These are phyloP conservation scores for Taurulus bubalis DNA, from an alignment of 2,113 vertebrate genomes.

Conservation along the genomic window DNA sequence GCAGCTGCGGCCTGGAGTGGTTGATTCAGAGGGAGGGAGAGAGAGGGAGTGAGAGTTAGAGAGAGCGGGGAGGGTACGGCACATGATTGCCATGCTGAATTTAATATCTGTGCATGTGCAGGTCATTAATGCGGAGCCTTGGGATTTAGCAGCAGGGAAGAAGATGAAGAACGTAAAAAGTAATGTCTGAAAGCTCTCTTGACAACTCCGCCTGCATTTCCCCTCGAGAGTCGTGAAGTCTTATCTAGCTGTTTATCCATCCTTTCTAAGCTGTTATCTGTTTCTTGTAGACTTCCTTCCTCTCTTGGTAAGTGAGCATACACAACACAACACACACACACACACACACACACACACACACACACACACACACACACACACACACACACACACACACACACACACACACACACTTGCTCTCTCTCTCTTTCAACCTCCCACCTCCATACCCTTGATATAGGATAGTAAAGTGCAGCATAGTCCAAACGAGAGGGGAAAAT, in stretches of 20 bases:
- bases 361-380: not conserved
- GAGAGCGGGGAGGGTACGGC: constrained; percentile 38
- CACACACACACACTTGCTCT: not conserved
- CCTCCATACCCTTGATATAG: not conserved
- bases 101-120: constrained; percentile 75
- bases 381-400: not conserved
- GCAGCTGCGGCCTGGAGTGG: constrained; percentile 73
- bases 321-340: constrained; percentile 1
- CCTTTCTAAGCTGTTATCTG: constrained; percentile 43
- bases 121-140: constrained; percentile 70
- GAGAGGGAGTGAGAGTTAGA: constrained; percentile 44
- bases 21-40: constrained; percentile 77
- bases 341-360: not conserved
- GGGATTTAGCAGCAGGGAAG: constrained; percentile 66
- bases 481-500: no score
- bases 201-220: constrained; percentile 50
- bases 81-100: constrained; percentile 75
- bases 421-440: not conserved
- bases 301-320: constrained; percentile 11
- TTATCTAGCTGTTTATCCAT: constrained; percentile 53
- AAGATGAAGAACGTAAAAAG: constrained; percentile 55
- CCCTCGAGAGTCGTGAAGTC: constrained; percentile 22
- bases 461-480: not conserved
- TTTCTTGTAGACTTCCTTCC: constrained; percentile 63
- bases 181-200: constrained; percentile 33